phyloP scores from a whole-genome alignment of 2,888 invertebrate species.

The Coecobrya sp. region DNA sequence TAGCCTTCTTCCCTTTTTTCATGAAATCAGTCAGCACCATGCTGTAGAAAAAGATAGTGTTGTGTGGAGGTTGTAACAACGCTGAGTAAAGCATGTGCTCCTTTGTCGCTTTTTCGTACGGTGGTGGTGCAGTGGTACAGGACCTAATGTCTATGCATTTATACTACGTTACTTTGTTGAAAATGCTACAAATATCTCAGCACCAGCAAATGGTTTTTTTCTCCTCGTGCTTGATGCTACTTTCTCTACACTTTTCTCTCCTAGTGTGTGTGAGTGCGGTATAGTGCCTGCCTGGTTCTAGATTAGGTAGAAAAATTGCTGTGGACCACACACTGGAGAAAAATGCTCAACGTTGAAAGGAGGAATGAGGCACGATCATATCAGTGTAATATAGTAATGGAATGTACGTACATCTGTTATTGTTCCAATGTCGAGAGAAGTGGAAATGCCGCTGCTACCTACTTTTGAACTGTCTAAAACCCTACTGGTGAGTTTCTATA shows the following conservation, averaged over 20 bases:
- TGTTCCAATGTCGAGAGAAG: neutral
- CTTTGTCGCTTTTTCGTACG: neutral
- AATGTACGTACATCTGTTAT: slow-evolving; percentile 11
- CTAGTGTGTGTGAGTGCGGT: neutral
- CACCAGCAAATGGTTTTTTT: neutral
- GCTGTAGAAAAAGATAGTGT: neutral
- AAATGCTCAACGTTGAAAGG: neutral
- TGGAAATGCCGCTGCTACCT: slow-evolving; percentile 4
- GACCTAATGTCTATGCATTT: neutral
- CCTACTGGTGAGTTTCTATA: neutral
- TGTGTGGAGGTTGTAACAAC: neutral
- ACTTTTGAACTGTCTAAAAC: neutral
- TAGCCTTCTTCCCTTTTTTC: slow-evolving; percentile 1
- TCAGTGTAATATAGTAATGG: neutral
- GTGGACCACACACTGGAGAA: slow-evolving; percentile 34
- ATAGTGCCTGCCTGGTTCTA: neutral
- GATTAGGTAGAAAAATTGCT: slow-evolving; percentile 50
- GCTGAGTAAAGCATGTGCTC: slow-evolving; percentile 36
- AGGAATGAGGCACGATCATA: slow-evolving; percentile 12
- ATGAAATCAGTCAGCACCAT: neutral
- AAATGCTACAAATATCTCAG: slow-evolving; percentile 25
- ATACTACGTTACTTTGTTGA: slow-evolving; percentile 10
- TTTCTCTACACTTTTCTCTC: slow-evolving; percentile 3
- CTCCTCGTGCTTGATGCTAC: slow-evolving; percentile 35
- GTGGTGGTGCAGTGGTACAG: neutral